phyloP scores from a whole-genome alignment of 1,140 invertebrate genomes.

The Hesperophylax magnus region DNA sequence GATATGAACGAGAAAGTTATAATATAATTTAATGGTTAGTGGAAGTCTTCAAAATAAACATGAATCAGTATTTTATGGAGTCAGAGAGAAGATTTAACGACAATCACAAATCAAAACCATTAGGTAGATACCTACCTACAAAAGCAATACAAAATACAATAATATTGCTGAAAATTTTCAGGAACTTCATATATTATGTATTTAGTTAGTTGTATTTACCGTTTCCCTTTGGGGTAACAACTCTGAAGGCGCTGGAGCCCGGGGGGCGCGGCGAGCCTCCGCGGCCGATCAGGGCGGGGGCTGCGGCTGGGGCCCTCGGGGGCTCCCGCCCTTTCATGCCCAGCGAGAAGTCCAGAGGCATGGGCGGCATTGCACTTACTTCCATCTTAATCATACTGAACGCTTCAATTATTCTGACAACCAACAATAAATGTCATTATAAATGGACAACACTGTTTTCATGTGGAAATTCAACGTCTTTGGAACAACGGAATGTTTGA shows the following conservation, averaged over 20 bases:
- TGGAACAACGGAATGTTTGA: neutral
- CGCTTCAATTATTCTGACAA: constrained; percentile 32
- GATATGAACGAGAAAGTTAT: no score
- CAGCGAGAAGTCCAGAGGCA: constrained; percentile 71
- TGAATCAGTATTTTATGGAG: no score
- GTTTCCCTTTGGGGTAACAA: constrained; percentile 69
- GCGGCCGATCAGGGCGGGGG: constrained; percentile 53
- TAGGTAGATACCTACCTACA: neutral
- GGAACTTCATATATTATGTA: no score
- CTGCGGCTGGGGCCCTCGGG: constrained; percentile 61
- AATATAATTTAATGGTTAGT: no score
- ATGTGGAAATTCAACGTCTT: neutral
- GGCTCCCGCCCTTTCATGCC: constrained; percentile 61
- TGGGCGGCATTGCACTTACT: constrained; percentile 70
- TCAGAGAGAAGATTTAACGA: no score
- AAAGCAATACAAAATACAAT: no score
- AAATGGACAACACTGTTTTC: neutral
- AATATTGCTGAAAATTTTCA: no score
- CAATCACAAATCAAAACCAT: neutral
- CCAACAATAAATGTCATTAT: constrained; percentile 2
- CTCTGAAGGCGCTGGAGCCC: constrained; percentile 67
- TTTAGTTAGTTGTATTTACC: constrained; percentile 37
- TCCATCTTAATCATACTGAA: constrained; percentile 62
- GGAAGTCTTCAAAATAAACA: no score
- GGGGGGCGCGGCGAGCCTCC: constrained; percentile 65